phyloP scores from a whole-genome alignment of 2,113 vertebrate species.

The Alces alces region DNA sequence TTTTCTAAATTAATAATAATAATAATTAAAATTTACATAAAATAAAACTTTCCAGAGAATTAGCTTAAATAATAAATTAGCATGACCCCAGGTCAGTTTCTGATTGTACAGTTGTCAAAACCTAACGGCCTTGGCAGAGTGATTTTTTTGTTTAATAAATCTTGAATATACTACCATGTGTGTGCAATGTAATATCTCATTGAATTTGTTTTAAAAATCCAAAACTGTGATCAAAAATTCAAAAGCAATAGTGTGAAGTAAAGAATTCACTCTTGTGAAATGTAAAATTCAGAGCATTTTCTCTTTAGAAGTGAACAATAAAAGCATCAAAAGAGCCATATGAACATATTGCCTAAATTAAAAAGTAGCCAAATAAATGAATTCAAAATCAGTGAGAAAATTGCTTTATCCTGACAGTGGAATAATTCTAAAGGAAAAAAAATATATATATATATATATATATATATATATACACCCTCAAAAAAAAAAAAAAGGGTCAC shows the following conservation, averaged over 20 bases:
- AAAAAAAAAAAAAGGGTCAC: not conserved
- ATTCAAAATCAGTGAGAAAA: conserved; percentile 3
- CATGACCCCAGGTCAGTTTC: not conserved
- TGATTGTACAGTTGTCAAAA: not conserved
- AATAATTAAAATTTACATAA: not conserved
- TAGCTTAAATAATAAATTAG: not conserved
- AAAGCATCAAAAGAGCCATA: not conserved
- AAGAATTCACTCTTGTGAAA: not conserved
- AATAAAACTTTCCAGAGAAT: not conserved
- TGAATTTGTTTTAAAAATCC: not conserved
- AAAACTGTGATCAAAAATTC: not conserved
- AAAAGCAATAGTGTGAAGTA: conserved; percentile 20
- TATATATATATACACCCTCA: not conserved
- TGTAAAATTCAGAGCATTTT: not conserved
- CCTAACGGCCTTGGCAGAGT: not conserved
- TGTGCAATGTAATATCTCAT: not conserved
- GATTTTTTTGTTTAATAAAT: not conserved
- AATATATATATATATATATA: not conserved
- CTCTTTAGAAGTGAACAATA: not conserved
- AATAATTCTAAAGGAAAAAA: conserved; percentile 8
- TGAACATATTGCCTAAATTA: conserved; percentile 11
- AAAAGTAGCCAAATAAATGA: conserved; percentile 4
- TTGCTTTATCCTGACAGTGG: not conserved
- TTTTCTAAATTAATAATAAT: conserved; percentile 29
- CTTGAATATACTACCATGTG: not conserved